phyloP scores from a whole-genome alignment of 2,888 invertebrate species.

The Rhogogaster chlorosoma region DNA sequence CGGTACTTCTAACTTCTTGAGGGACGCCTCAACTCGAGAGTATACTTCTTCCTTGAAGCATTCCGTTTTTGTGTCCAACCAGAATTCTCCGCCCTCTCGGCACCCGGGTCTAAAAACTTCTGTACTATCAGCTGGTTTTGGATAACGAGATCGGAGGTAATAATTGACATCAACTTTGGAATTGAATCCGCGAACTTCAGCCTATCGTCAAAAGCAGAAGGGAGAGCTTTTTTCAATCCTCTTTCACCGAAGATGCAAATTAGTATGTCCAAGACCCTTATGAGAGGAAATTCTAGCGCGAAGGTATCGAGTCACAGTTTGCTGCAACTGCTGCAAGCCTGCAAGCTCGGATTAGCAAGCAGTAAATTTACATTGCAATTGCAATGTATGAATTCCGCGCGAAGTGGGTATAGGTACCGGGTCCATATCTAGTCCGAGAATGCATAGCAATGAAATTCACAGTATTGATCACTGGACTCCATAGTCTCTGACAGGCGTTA shows the following conservation, averaged over 20 bases:
- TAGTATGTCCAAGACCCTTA: background rate
- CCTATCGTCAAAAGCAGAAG: background rate
- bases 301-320: background rate
- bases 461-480: background rate
- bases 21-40: background rate
- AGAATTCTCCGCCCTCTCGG: background rate
- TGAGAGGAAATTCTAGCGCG: background rate
- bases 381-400: background rate
- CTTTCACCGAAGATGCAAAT: background rate
- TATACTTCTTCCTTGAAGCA: background rate
- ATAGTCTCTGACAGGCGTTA: background rate
- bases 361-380: background rate
- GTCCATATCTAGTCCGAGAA: background rate
- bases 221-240: background rate
- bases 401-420: background rate
- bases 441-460: background rate
- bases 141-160: background rate
- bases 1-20: slow-evolving; percentile 1
- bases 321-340: too few species aligned
- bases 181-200: slow-evolving; percentile 10
- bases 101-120: background rate
- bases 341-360: background rate
- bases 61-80: background rate
- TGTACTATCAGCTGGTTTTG: background rate
- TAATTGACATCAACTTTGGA: slow-evolving; percentile 3